Evolutionary conservation across 1,140 invertebrate species (phyloP), one percentile per base, ranked within the genome.

Genomic region (Tetraneura akinire): DNA sequence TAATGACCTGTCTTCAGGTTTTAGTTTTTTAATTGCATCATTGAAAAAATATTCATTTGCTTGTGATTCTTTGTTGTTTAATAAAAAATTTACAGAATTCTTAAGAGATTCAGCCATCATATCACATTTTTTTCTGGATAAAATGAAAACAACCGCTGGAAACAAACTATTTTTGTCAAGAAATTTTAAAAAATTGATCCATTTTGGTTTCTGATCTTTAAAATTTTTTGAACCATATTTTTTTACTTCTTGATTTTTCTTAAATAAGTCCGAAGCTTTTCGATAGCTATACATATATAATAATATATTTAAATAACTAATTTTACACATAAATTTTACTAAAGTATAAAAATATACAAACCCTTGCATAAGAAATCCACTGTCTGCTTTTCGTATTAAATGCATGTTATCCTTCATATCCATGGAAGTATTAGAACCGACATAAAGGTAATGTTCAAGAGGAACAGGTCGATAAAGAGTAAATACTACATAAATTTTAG

Each of bases 381-480:
- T 90, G 80, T 92, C 88, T 53, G 90, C 89, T 85, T 97, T 92
- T 3, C 98, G 86, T n/a, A 99, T 88, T 13, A 95, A 84, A 87
- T 95, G 96, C 26, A 91, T 88, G 83, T 98, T 92, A 84, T 95
- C 88, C 16, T 83, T 90, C 23, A 81, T 80, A 26, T 51, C 68
- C 92, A 1, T 90, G 92, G 86, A 94, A 94, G 21, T 92, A 81
- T 93, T 91, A 55, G 90, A 85, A 80, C 96, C 96, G 49, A 93
- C 94, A 84, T 97, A 98, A 0, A 99, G 86, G 85, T 92, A 97
- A 87, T 99, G 97, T 84, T 97, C 92, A 32, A 99, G 87, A 0
- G 98, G 98, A 3, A 99, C 96, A 0, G 98, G 98, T 82, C 98
- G 87, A 84, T 98, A 96, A 0, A 90, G 85, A 0, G 98, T 99